Base-by-base conservation (phyloP, 2,113 vertebrate species). In the Chionodraco myersi region DNA sequence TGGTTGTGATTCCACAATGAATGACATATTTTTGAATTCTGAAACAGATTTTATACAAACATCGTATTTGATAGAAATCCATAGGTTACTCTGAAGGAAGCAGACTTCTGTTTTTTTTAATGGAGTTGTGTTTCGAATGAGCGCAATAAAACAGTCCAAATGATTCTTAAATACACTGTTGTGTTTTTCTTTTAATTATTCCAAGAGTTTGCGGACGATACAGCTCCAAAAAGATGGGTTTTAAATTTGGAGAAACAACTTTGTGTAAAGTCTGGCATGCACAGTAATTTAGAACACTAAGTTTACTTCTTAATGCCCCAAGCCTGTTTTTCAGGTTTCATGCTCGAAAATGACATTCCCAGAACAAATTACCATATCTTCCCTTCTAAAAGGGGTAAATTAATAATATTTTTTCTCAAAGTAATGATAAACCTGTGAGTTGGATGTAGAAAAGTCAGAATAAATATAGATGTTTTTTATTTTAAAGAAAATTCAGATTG, bases 11-110 rank as follows among this genome's bases (percentile, higher is more conserved):
- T 86, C 66, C 68, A 47, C 58, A 51, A 45, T 72, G 30, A 21
- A 66, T 82, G 59, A 66, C 23, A 48, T 74, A 52, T 67, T 73
- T 86, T 75, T 83, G 36, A 75, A 79, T 54, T 73, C 54, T 81
- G 71, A 83, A 72, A 85, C 45, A 5, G 21, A 61, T 92, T 91
- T 89, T 88, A 76, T 93, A 91, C 85, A 58, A 72, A 21, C 49
- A 72, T 87, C 69, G 68, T 69, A 59, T 71, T 64, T 82, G 77
- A 57, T 84, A 13, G 79, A 54, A 66, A 64, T 82, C 18, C 10
- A 11, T 60, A 69, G 66, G 57, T 74, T 80, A 78, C 48, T 79
- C 73, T 15, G 58, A 85, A 69, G 71, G 74, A 86, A 70, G 60
- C 47, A 69, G 58, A 75, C 41, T 36, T 74, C 21, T 30, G 34